phyloP scores from a whole-genome alignment of 2,888 invertebrate genomes.

The Cataglyphis albicans region DNA sequence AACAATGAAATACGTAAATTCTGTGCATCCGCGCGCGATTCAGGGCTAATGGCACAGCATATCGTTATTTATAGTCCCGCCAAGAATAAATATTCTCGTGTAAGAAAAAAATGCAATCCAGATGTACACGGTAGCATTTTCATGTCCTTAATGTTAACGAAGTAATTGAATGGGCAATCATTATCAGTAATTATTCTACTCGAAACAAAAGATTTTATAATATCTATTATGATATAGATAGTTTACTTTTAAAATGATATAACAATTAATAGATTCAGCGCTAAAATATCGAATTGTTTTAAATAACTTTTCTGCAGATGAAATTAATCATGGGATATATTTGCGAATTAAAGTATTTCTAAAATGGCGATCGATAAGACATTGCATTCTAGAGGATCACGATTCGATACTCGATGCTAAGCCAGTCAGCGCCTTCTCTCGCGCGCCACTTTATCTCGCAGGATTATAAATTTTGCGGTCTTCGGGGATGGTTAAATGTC shows the following conservation, averaged over 20 bases:
- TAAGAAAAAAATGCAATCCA: slow-evolving; percentile 45
- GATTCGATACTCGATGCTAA: slow-evolving; percentile 51
- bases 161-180: not conserved
- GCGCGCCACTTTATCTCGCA: slow-evolving; percentile 52
- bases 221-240: not conserved
- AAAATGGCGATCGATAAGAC: not conserved
- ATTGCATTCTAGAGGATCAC: slow-evolving; percentile 14
- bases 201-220: not conserved
- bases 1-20: slow-evolving; percentile 58
- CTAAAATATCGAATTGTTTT: not conserved
- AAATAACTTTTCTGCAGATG: not conserved
- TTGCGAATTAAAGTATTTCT: not conserved
- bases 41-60: slow-evolving; percentile 49
- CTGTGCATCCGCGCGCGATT: slow-evolving; percentile 55
- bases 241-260: not conserved
- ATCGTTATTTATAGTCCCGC: slow-evolving; percentile 43
- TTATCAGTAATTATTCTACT: not conserved
- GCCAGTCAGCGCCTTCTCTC: slow-evolving; percentile 57
- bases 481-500: slow-evolving; percentile 70
- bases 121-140: slow-evolving; percentile 10
- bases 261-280: not conserved
- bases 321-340: not conserved
- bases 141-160: not conserved
- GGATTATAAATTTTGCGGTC: slow-evolving; percentile 67
- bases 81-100: slow-evolving; percentile 37